Evolutionary conservation across 2,888 invertebrate genomes (phyloP), one percentile per base, ranked within the genome.

Genomic region (Ectobius pallidus): DNA sequence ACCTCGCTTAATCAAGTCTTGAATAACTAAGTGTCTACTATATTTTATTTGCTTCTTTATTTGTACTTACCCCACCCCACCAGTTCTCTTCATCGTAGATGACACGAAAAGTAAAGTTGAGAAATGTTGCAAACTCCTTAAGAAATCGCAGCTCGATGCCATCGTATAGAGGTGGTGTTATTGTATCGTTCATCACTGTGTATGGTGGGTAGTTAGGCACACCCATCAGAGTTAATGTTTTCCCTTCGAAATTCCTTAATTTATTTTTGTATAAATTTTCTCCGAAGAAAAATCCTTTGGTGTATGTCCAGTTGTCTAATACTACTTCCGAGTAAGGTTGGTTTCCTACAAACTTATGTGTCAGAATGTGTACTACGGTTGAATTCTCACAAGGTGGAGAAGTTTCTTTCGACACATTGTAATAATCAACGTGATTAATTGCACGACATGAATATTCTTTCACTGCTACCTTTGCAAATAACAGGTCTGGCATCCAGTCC

Each of bases 31-130:
- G n/a, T n/a, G n/a, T n/a, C n/a, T n/a, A n/a, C n/a, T n/a, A n/a
- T n/a, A n/a, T n/a, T n/a, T n/a, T n/a, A n/a, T n/a, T n/a, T n/a
- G n/a, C n/a, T n/a, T 20, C 18, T n/a, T 20, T 49, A n/a, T 49
- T 49, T 3, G 1, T 62, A 39, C 11, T 11, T 62, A 62, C 62
- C 39, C 39, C 39, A 18, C 62, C 62, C 62, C 62, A 62, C 34
- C 32, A 62, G 14, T 6, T 2, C 1, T 11, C 34, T 3, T 62
- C 62, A 39, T 62, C 62, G 7, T 20, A 34, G 11, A 62, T 6
- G 1, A 62, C 34, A 18, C 39, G n/a, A 22, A 62, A 62, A 14
- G 62, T 62, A n/a, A 62, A 62, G 39, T 62, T 62, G 18, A 62
- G 39, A n/a, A 20, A 22, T n/a, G n/a, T 16, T n/a, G 62, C 62